Conservation (phyloP, 2,888 invertebrate genomes). For the Uloborus plumipes region DNA sequence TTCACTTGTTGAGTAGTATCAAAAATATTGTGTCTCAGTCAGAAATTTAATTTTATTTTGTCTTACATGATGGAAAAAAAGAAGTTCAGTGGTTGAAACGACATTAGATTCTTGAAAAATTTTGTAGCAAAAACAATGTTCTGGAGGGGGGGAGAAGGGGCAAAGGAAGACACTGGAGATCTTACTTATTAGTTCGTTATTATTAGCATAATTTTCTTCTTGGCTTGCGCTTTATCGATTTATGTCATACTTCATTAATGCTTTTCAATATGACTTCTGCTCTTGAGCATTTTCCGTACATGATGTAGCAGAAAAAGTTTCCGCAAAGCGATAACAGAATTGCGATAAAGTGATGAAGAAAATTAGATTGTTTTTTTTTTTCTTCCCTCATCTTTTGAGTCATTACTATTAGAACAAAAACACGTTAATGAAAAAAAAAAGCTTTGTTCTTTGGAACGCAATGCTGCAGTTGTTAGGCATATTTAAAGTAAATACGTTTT, state of each 20-base stretch:
- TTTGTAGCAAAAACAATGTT: too few relatives aligned
- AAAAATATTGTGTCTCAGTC: too few relatives aligned
- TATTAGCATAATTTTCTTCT: not conserved
- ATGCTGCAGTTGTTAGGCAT: constrained; percentile 60
- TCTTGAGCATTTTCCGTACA: not conserved
- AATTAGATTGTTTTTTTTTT: constrained; percentile 57
- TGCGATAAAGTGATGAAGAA: constrained; percentile 61
- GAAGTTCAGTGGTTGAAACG: too few relatives aligned
- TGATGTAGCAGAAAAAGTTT: not conserved
- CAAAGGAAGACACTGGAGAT: too few relatives aligned
- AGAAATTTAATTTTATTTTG: too few relatives aligned
- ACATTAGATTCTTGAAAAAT: too few relatives aligned
- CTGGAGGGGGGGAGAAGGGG: too few relatives aligned
- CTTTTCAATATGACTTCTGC: constrained; percentile 36
- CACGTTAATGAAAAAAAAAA: constrained; percentile 60
- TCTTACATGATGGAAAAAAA: too few relatives aligned
- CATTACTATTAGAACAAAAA: constrained; percentile 61
- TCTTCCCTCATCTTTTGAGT: constrained; percentile 56
- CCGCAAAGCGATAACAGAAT: constrained; percentile 50
- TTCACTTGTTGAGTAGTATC: too few relatives aligned
- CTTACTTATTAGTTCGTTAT: not conserved
- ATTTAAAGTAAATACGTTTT: constrained; percentile 64
- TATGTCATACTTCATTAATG: constrained; percentile 37
- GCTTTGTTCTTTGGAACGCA: constrained; percentile 49
- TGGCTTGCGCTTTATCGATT: too few relatives aligned